A percentile compares a stretch with the other conserved stretches of the same genome.
Conservation (phyloP, 2,888 invertebrate genomes). For the Hydroisotoma schaefferi region DNA sequence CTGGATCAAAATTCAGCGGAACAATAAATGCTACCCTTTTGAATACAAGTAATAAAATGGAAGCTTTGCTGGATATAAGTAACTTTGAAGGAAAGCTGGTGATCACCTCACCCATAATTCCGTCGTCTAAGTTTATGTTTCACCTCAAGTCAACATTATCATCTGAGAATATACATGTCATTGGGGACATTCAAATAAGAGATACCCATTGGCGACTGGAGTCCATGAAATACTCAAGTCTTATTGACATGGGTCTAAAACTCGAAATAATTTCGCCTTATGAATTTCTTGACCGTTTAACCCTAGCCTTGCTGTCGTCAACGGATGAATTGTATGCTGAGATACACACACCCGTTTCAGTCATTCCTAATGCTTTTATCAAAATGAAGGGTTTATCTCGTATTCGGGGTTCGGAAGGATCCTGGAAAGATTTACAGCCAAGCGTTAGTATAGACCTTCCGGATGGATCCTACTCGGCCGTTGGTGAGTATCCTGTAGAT, state of each 20-base stretch:
- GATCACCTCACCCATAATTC: constrained; percentile 39
- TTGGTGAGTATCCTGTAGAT: constrained; percentile 28
- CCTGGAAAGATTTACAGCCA: constrained; percentile 35
- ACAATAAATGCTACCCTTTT: constrained; percentile 18
- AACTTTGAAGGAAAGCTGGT: constrained; percentile 36
- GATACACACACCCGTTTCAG: constrained; percentile 39
- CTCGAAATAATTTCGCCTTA: constrained; percentile 43
- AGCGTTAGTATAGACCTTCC: constrained; percentile 40
- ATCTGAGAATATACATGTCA: constrained; percentile 25
- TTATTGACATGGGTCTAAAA: constrained; percentile 37
- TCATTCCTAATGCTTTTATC: constrained; percentile 43
- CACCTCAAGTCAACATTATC: constrained; percentile 35
- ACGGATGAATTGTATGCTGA: constrained; percentile 38
- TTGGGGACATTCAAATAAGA: constrained; percentile 37
- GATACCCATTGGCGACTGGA: constrained; percentile 42
- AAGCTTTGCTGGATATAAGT: constrained; percentile 26
- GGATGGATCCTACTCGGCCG: constrained; percentile 33
- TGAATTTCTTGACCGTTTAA: constrained; percentile 38
- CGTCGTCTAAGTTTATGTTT: constrained; percentile 35
- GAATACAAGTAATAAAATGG: constrained; percentile 25
- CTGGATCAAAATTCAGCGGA: constrained; percentile 12
- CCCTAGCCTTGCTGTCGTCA: constrained; percentile 38
- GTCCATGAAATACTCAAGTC: constrained; percentile 21
- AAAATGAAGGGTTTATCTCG: constrained; percentile 30
- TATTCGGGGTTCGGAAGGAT: constrained; percentile 21